phyloP scores from a whole-genome alignment of 2,797 vertebrate species.

The Hippocampus kuda region DNA sequence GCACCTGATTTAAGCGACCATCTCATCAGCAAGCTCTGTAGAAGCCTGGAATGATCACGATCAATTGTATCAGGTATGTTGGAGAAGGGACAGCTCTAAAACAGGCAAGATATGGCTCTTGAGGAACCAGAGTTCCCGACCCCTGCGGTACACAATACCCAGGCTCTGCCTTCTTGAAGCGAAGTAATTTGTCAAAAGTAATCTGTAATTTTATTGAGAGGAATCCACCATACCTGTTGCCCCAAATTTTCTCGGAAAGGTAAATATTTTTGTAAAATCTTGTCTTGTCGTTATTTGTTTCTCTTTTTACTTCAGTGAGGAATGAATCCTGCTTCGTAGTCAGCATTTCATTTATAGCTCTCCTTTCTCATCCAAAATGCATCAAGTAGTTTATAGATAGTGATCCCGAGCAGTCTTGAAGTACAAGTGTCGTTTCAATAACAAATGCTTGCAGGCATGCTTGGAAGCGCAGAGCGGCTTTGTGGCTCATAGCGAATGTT shows the following conservation, averaged over 20 bases:
- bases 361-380: conserved; percentile 15
- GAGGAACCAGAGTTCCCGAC: too few relatives aligned
- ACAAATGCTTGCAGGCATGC: conserved; percentile 68
- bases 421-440: conserved; percentile 90
- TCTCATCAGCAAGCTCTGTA: too few relatives aligned
- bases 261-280: not conserved
- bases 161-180: too few relatives aligned
- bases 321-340: conserved; percentile 3
- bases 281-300: not conserved
- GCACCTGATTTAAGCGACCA: too few relatives aligned
- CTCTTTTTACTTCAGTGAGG: conserved; percentile 23
- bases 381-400: conserved; percentile 22
- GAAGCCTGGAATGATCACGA: too few relatives aligned
- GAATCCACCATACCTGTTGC: not conserved
- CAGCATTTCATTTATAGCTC: conserved; percentile 11
- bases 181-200: too few relatives aligned
- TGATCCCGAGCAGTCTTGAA: conserved; percentile 32
- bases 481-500: conserved; percentile 87
- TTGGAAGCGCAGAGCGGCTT: conserved; percentile 83
- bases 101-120: too few relatives aligned
- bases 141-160: too few relatives aligned
- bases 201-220: too few relatives aligned
- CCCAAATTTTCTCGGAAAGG: not conserved
- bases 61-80: too few relatives aligned
- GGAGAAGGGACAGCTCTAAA: too few relatives aligned